Percentiles rank a stretch among this genome's conserved stretches.
Conservation (phyloP, 2,888 invertebrate species). For the Noctua pronuba region DNA sequence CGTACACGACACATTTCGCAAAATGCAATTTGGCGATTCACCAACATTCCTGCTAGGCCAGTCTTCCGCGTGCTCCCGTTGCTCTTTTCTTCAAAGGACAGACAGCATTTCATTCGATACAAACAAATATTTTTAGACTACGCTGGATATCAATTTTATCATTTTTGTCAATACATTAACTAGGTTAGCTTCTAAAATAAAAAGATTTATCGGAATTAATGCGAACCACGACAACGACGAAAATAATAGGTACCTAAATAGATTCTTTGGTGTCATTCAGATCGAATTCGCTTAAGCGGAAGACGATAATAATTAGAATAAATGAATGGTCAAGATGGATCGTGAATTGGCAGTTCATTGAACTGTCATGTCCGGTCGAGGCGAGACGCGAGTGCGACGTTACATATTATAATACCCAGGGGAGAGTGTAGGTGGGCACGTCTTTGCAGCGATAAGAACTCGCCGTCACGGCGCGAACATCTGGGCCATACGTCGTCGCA, state of each 20-base stretch:
- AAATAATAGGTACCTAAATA: not conserved
- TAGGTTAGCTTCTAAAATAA: not conserved
- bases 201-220: not conserved
- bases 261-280: not conserved
- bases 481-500: conserved; percentile 75
- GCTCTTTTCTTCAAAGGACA: conserved; percentile 33
- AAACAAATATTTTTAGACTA: conserved; percentile 11
- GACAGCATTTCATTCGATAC: conserved; percentile 17
- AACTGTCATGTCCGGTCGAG: conserved; percentile 64
- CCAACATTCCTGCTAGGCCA: conserved; percentile 44
- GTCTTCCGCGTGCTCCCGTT: conserved; percentile 31
- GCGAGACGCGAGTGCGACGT: conserved; percentile 44
- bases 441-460: conserved; percentile 74
- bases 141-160: not conserved
- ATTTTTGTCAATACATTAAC: not conserved
- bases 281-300: conserved; percentile 30
- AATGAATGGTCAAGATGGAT: conserved; percentile 54
- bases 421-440: conserved; percentile 68
- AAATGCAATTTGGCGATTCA: conserved; percentile 50
- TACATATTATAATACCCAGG: conserved; percentile 50
- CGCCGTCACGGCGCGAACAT: conserved; percentile 80
- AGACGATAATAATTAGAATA: conserved; percentile 54
- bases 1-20: conserved; percentile 4
- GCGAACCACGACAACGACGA: no score
- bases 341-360: conserved; percentile 70